Evolutionary conservation across 2,113 vertebrate species (phyloP), one percentile per base, ranked within the genome.

Genomic region (Halichoerus grypus): DNA sequence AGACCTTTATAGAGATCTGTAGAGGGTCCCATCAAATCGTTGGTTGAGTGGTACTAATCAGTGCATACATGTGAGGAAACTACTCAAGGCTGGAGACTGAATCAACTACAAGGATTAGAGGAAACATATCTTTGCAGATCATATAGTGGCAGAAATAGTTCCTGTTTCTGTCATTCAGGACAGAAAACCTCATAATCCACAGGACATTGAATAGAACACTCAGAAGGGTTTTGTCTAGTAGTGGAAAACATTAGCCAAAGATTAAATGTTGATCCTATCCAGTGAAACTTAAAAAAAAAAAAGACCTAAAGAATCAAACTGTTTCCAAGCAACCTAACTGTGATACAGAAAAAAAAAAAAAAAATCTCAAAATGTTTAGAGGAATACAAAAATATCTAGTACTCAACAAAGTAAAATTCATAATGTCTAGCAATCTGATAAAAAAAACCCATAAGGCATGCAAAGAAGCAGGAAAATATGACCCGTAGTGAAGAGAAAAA

Each of bases 291-390:
- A 28, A n/a, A 91, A 46, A 46, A 49, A 82, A 42, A 91, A 94
- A 77, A 55, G 18, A 76, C 10, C 7, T 61, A 57, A 92, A 96
- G 42, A n/a, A 86, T 76, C 24, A 77, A 85, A 33, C 46, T 88
- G 71, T 96, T 96, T 96, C 81, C n/a, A 96, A 77, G 49, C 21
- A 96, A 87, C 24, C 80, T 95, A 85, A 83, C 51, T 69, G 18
- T 74, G 24, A 53, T 55, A 91, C 13, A 87, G 80, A 86, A 57
- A 51, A 84, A 49, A 87, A 84, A 49, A 87, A 46, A 24, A 61
- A 61, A 91, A 42, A 77, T 14, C 91, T 97, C 42, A 94, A 94
- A 94, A 83, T 86, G 86, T 91, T 88, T 97, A 88, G 61, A 69
- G 49, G 28, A 74, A 57, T 63, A 69, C 80, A 59, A 93, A 95